Evolutionary conservation across 1,140 invertebrate genomes (phyloP), one percentile per base, ranked within the genome.

Genomic region (Trachelipus rathkii): DNA sequence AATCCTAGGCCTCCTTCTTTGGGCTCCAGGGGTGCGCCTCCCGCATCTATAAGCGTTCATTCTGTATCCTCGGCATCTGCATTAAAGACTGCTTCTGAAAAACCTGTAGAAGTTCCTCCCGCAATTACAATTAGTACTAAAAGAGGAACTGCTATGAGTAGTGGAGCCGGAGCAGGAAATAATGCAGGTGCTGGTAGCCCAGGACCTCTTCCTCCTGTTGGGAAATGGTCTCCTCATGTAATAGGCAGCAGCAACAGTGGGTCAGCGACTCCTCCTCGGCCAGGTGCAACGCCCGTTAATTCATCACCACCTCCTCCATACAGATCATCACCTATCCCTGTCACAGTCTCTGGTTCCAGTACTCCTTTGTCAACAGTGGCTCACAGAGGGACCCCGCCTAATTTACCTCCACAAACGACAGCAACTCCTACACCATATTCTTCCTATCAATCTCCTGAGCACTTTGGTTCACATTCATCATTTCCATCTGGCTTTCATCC

Each of bases 291-390:
- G 11, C 73, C 78, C 50, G 77, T 79, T 21, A 78, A 78, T 45
- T 75, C 75, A 23, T 79, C 75, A 45, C 75, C 73, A 21, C 80
- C 75, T 44, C 80, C 71, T 3, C 78, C 78, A 11, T 79, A 79
- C 33, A 67, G 80, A 50, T 78, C 77, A 15, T 78, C 80, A n/a
- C 80, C 80, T 43, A 50, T 78, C n/a, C 76, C 78, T 23, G 69
- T 79, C 13, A 77, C 80, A 11, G 71, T 75, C 24, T 53, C 74
- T 75, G 80, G 80, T 15, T 70, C 46, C 46, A 74, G 75, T 43
- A 10, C 73, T 5, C 70, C 77, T 10, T 73, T 76, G 24, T 53
- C 72, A 19, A 75, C 77, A 15, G 71, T 75, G 53, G 76, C 76
- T 43, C 74, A 77, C 24, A 72, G 75, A 11, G 79, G 75, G 23